These are phyloP conservation scores for Globia sparganii DNA, from an alignment of 2,888 invertebrate genomes.

Conservation along the genomic window DNA sequence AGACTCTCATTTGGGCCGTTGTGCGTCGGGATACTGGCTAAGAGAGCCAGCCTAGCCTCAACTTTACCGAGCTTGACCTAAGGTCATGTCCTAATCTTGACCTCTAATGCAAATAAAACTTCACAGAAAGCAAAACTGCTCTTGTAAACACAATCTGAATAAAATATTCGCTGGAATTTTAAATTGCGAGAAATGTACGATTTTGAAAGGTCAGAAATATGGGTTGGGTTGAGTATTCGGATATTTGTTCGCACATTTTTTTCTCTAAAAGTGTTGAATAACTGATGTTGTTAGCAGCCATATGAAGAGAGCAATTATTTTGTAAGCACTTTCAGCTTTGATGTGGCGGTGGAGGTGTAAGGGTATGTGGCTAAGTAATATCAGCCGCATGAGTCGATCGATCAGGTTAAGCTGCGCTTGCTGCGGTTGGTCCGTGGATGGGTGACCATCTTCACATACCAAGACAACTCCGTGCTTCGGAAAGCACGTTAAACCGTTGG, in stretches of 20 bases:
- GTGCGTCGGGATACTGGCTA: too few species aligned
- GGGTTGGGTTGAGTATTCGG: constrained; percentile 22
- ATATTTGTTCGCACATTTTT: constrained; percentile 24
- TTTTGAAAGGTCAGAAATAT: constrained; percentile 29
- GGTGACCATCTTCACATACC: too few species aligned
- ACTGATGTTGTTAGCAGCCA: not conserved
- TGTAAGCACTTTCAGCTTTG: not conserved
- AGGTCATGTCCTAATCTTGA: constrained; percentile 29
- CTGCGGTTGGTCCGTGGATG: too few species aligned
- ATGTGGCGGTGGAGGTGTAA: not conserved
- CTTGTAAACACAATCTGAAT: constrained; percentile 25
- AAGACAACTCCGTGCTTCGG: too few species aligned
- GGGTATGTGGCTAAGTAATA: too few species aligned
- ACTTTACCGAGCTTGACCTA: constrained; percentile 12
- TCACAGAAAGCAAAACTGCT: constrained; percentile 21
- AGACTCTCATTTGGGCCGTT: too few species aligned
- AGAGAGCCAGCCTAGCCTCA: too few species aligned
- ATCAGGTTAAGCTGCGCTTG: too few species aligned
- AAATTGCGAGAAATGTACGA: constrained; percentile 26
- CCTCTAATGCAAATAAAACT: constrained; percentile 44
- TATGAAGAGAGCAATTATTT: constrained; percentile 10
- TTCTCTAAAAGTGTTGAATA: not conserved
- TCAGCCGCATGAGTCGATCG: too few species aligned
- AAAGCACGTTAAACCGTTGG: too few species aligned
- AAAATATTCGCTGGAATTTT: constrained; percentile 47